phyloP scores from a whole-genome alignment of 2,888 invertebrate species.

The Hanleya hanleyi region DNA sequence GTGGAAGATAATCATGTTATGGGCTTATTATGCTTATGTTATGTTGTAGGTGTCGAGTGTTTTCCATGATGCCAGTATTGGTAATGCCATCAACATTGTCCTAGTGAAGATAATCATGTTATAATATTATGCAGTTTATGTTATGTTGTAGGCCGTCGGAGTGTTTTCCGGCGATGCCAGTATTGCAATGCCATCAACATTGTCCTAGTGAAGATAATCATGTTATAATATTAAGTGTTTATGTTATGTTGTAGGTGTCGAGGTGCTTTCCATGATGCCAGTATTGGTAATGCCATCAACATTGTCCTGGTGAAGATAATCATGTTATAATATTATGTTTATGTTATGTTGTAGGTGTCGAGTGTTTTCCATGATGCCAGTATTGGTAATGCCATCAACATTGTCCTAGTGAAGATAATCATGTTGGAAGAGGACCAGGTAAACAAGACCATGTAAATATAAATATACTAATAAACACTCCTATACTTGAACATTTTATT shows the following conservation, averaged over 20 bases:
- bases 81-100: constrained; percentile 92
- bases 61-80: constrained; percentile 82
- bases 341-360: no score
- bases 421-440: constrained; percentile 80
- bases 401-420: constrained; percentile 90
- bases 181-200: constrained; percentile 79
- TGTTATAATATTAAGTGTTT: constrained; percentile 85
- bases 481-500: background rate
- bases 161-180: background rate
- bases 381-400: constrained; percentile 91
- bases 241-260: no score
- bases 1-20: no score
- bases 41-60: constrained; percentile 64
- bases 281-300: constrained; percentile 92
- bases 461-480: background rate
- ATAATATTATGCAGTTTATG: constrained; percentile 84
- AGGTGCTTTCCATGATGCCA: constrained; percentile 77
- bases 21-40: background rate
- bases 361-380: constrained; percentile 78
- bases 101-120: constrained; percentile 88
- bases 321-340: constrained; percentile 86
- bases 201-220: constrained; percentile 89
- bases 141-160: constrained; percentile 73
- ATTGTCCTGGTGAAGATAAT: constrained; percentile 91
- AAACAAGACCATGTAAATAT: constrained; percentile 15